These are phyloP conservation scores for Gonioctena quinquepunctata DNA, from an alignment of 1,140 invertebrate genomes.

Conservation along the genomic window DNA sequence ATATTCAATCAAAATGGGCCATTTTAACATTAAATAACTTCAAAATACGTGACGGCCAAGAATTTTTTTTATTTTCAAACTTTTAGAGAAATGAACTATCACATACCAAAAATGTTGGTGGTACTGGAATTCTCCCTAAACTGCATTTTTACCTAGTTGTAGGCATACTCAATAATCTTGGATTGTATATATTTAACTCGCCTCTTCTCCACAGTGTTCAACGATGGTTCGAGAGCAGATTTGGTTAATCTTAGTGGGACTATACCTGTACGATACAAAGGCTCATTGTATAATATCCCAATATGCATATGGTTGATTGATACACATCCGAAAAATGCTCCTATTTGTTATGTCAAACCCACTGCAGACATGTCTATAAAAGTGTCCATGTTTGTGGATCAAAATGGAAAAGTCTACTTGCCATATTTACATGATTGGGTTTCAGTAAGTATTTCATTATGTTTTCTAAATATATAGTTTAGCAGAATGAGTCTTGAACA, in stretches of 20 bases:
- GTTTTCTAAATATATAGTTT: no score
- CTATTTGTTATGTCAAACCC: slow-evolving; percentile 97
- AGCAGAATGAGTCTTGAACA: no score
- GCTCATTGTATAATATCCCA: slow-evolving; percentile 93
- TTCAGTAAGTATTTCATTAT: slow-evolving; percentile 63
- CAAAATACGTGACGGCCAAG: no score
- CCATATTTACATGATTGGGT: slow-evolving; percentile 97
- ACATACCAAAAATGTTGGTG: no score
- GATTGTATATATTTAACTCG: not conserved
- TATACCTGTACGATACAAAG: slow-evolving; percentile 90
- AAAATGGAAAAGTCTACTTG: slow-evolving; percentile 94
- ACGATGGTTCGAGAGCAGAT: slow-evolving; percentile 83
- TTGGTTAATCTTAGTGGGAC: slow-evolving; percentile 88
- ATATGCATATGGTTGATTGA: slow-evolving; percentile 96
- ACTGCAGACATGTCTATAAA: slow-evolving; percentile 95
- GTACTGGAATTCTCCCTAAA: no score
- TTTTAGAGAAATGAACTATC: no score
- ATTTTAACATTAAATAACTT: no score
- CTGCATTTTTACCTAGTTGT: no score
- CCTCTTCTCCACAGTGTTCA: slow-evolving; percentile 74
- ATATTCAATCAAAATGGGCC: no score
- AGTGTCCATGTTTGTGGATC: slow-evolving; percentile 91
- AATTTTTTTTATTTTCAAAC: no score
- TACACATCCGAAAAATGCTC: slow-evolving; percentile 94
- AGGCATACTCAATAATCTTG: not conserved